Evolutionary conservation across 2,797 vertebrate species (phyloP), one percentile per base, ranked within the genome.

Genomic region (Rhynchotus rufescens): DNA sequence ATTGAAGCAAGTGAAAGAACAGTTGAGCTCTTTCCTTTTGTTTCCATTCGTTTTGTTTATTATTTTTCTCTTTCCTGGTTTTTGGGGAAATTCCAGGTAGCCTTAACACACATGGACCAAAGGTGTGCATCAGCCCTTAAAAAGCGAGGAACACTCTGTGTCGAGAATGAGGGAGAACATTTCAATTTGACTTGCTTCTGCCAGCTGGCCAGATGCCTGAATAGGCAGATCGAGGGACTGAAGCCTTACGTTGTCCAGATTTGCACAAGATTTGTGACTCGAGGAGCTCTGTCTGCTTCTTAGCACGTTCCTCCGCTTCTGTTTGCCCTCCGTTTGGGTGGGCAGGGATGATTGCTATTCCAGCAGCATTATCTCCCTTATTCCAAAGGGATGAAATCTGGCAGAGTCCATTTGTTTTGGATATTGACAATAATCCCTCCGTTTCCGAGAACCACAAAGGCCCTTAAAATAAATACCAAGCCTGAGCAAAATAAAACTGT

Each of bases 381-480:
- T 75, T 86, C 86, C 84, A 84, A 80, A 83, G 67, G 86, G 80
- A 80, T 76, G 86, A 76, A 91, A 86, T 32, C 61, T 56, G 64
- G 49, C 34, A 4, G 26, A 84, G 64, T 8, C 66, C 56, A 73
- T 92, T 94, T 80, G 86, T 59, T 94, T 94, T 73, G 67, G 57
- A 11, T 8, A 67, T 32, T 38, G 78, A 69, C 69, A 79, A 92
- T 81, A 93, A 92, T 93, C 82, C 71, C 11, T 84, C 57, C 1
- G 0, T 56, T 85, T 38, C 88, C 2, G 3, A 84, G 68, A 93
- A 47, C 26, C 40, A 61, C 87, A 91, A 80, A 94, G 30, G 62
- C 30, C 40, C 15, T 83, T 85, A 51, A 75, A 87, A 92, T 72
- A 96, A 96, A 95, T 7, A 84, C 75, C 62, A 71, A 59, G 81